Evolutionary conservation across 1,140 invertebrate genomes (phyloP).

Genomic region (Drosophila repleta): DNA sequence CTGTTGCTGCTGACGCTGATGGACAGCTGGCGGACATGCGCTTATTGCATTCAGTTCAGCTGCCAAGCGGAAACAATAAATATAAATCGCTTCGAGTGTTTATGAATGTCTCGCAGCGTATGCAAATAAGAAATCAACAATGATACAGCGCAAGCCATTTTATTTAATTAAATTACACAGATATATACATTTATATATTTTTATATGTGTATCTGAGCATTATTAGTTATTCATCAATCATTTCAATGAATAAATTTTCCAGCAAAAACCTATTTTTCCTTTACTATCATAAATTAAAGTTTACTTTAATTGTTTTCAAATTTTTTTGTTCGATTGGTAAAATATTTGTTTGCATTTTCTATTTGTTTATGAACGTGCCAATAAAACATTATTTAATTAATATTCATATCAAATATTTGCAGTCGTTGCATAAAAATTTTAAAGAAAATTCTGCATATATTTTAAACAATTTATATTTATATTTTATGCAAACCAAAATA

Average conservation of each 20-base stretch:
- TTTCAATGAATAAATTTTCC: slow-evolving; percentile 25
- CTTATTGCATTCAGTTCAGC: slow-evolving; percentile 40
- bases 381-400: no score
- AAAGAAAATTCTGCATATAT: no score
- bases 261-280: not conserved
- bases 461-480: no score
- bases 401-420: no score
- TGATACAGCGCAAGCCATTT: slow-evolving; percentile 3
- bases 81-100: slow-evolving; percentile 40
- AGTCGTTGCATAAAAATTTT: no score
- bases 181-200: not conserved
- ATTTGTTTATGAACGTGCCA: no score
- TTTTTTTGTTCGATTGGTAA: not conserved
- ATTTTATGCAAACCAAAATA: no score
- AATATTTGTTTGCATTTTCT: slow-evolving; percentile 19
- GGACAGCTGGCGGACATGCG: slow-evolving; percentile 46
- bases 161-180: slow-evolving; percentile 8
- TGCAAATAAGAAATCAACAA: slow-evolving; percentile 8
- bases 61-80: slow-evolving; percentile 48
- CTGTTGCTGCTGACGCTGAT: slow-evolving; percentile 23
- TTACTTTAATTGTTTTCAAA: not conserved
- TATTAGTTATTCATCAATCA: slow-evolving; percentile 13
- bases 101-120: slow-evolving; percentile 22
- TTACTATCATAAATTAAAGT: not conserved
- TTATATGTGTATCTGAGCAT: not conserved